A percentile compares a stretch with the other conserved stretches of the same genome.
These are phyloP conservation scores for Spea multiplicata DNA, from an alignment of 2,113 vertebrate species.

Conservation along the genomic window DNA sequence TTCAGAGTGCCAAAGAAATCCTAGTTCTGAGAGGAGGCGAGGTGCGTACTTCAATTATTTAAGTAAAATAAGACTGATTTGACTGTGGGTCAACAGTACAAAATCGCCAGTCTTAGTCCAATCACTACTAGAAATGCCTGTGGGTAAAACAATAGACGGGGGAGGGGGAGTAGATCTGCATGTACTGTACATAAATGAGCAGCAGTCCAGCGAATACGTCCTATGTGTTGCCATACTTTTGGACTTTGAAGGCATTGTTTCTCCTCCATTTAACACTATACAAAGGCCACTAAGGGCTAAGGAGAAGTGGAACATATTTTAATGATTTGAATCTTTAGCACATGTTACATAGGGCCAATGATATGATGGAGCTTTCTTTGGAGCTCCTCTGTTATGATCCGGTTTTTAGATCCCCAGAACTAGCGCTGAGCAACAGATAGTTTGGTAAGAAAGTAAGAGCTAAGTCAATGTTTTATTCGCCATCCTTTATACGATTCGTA, in stretches of 20 bases:
- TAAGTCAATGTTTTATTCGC: too few species aligned
- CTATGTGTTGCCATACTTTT: neutral
- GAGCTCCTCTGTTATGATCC: neutral
- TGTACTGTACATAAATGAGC: neutral
- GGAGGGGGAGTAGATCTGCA: neutral
- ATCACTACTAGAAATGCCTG: slow-evolving; percentile 1
- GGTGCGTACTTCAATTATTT: too few species aligned
- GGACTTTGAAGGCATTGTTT: neutral
- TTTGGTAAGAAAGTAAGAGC: too few species aligned
- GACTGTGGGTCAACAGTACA: neutral
- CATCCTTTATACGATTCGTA: too few species aligned
- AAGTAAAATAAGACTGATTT: neutral
- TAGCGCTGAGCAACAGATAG: too few species aligned
- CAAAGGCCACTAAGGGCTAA: neutral
- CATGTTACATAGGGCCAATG: neutral
- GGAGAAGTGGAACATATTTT: neutral
- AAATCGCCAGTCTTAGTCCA: neutral
- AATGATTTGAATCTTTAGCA: neutral
- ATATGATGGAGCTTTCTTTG: neutral
- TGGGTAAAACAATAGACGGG: neutral
- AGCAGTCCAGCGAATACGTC: neutral
- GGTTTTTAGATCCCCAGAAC: too few species aligned
- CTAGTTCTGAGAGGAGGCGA: too few species aligned
- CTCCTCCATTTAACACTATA: neutral
- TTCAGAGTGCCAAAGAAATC: too few species aligned